phyloP scores from a whole-genome alignment of 2,797 vertebrate species.

The Pangasius mekongensis region DNA sequence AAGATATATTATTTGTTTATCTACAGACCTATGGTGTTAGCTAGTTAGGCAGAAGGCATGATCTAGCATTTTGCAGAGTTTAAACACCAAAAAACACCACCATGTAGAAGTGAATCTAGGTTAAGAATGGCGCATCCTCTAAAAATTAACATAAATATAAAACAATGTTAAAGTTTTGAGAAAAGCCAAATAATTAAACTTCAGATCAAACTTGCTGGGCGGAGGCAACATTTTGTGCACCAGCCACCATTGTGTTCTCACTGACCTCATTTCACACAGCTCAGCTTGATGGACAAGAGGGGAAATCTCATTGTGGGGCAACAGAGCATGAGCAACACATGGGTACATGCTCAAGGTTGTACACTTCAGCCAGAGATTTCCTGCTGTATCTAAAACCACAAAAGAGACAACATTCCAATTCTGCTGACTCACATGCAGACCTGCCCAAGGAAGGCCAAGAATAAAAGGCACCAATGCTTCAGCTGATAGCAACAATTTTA shows the following conservation, averaged over 20 bases:
- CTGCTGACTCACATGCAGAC: conserved; percentile 47
- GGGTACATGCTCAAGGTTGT: conserved; percentile 48
- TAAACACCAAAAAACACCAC: conserved; percentile 18
- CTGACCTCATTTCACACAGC: conserved; percentile 54
- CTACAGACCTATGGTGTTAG: conserved; percentile 12
- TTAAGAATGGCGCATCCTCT: background rate
- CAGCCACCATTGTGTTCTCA: conserved; percentile 46
- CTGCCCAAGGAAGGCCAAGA: background rate
- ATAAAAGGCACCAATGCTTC: background rate
- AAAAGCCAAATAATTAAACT: conserved; percentile 2
- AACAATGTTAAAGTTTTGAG: background rate
- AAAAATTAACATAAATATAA: background rate
- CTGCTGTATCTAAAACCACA: conserved; percentile 34
- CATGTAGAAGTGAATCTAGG: background rate
- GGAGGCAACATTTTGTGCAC: conserved; percentile 30
- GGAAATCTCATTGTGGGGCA: conserved; percentile 58
- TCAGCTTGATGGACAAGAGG: conserved; percentile 48
- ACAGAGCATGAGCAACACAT: conserved; percentile 53
- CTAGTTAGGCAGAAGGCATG: conserved; percentile 12
- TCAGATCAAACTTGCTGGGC: background rate
- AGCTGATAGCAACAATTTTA: background rate
- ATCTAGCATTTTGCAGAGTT: conserved; percentile 27
- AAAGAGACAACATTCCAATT: conserved; percentile 38
- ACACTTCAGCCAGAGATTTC: conserved; percentile 27
- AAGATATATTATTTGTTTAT: background rate